A percentile compares a stretch with the other conserved stretches of the same genome.
Conservation (phyloP, 2,888 invertebrate genomes). For the Bruchidius siliquastri region DNA sequence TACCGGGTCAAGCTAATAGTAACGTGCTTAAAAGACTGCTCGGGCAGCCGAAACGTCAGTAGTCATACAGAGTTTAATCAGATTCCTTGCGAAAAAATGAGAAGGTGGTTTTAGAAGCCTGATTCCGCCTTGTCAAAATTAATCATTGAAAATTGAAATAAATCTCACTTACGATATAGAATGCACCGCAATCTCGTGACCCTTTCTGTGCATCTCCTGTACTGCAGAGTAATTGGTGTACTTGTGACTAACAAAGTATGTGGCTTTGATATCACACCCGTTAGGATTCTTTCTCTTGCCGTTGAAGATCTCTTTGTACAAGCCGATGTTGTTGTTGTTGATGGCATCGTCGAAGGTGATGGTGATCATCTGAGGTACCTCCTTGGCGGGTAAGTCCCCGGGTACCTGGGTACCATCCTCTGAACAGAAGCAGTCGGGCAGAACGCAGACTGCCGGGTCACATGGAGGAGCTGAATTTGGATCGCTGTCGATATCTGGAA, state of each 20-base stretch:
- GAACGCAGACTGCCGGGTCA: slow-evolving; percentile 76
- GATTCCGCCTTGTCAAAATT: too few relatives aligned
- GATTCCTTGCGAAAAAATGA: too few relatives aligned
- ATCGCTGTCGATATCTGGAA: slow-evolving; percentile 84
- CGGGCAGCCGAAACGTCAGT: too few relatives aligned
- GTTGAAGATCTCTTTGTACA: slow-evolving; percentile 90
- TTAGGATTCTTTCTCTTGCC: slow-evolving; percentile 87
- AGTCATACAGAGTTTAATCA: too few relatives aligned
- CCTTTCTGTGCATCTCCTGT: slow-evolving; percentile 84
- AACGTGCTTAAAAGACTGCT: too few relatives aligned
- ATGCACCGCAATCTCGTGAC: slow-evolving; percentile 90
- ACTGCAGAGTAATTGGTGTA: slow-evolving; percentile 92
- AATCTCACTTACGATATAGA: slow-evolving; percentile 92
- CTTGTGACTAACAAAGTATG: slow-evolving; percentile 89
- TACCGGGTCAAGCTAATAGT: too few relatives aligned
- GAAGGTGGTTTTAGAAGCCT: too few relatives aligned
- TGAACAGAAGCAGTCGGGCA: slow-evolving; percentile 92
- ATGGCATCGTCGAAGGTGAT: slow-evolving; percentile 93
- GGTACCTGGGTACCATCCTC: slow-evolving; percentile 86
- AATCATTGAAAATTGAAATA: too few relatives aligned
- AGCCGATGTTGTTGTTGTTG: slow-evolving; percentile 90
- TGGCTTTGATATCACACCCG: slow-evolving; percentile 88
- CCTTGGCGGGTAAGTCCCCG: slow-evolving; percentile 75
- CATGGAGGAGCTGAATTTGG: slow-evolving; percentile 90
- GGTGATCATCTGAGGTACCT: slow-evolving; percentile 91